Percentiles rank a stretch among this genome's conserved stretches.
Conservation (phyloP, 2,888 invertebrate species). For the Cerastis rubricosa region DNA sequence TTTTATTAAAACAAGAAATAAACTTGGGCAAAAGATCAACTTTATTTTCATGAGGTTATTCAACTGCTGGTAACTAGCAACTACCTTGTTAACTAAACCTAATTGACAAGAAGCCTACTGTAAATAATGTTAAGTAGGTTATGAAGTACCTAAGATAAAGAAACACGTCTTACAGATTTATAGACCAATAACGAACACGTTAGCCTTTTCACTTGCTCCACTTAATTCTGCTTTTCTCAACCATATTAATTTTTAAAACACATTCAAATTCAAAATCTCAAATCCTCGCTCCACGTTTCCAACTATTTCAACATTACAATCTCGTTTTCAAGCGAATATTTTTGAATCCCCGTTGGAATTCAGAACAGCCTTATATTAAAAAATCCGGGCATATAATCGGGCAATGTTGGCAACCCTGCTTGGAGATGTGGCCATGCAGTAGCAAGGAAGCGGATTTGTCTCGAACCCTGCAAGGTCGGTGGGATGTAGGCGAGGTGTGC, state of each 20-base stretch:
- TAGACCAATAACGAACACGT: conserved; percentile 1
- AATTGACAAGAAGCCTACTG: conserved; percentile 23
- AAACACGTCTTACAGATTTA: conserved; percentile 10
- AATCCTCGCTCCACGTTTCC: background rate
- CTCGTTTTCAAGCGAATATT: background rate
- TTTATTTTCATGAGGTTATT: background rate
- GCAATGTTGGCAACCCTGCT: conserved; percentile 53
- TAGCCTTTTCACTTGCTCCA: background rate
- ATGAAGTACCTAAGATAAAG: no score
- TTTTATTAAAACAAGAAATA: conserved; percentile 7
- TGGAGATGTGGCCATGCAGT: conserved; percentile 56
- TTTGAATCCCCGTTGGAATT: conserved; percentile 9
- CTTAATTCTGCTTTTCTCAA: background rate
- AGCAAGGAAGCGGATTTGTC: conserved; percentile 68
- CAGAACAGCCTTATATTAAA: conserved; percentile 2
- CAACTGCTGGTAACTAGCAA: conserved; percentile 25
- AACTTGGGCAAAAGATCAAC: conserved; percentile 1
- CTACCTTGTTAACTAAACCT: background rate
- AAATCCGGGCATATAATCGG: background rate
- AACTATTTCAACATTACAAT: conserved; percentile 15
- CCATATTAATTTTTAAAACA: conserved; percentile 6
- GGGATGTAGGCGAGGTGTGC: conserved; percentile 33
- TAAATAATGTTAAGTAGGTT: conserved; percentile 4
- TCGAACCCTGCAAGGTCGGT: conserved; percentile 70
- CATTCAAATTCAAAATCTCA: background rate